phyloP scores from a whole-genome alignment of 2,113 vertebrate species.

The Prinia subflava region DNA sequence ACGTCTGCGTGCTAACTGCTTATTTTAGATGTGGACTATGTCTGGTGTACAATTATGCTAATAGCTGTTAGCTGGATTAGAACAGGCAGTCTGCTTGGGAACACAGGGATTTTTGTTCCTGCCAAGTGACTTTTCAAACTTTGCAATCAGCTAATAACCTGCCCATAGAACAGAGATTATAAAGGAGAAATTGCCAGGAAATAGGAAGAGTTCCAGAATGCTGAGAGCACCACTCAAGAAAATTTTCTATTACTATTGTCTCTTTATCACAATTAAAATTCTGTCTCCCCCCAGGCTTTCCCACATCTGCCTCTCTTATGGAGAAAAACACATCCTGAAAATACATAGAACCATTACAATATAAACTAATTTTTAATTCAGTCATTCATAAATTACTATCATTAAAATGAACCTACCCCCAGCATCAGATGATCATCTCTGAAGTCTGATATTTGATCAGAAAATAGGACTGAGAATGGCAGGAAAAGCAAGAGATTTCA shows the following conservation, averaged over 20 bases:
- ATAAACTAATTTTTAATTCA: not conserved
- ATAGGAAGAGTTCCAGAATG: not conserved
- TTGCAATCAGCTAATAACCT: conserved; percentile 6
- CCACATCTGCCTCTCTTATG: not conserved
- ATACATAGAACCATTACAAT: not conserved
- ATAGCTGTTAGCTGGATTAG: not conserved
- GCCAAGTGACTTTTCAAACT: not conserved
- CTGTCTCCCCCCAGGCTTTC: not conserved
- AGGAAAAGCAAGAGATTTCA: not conserved
- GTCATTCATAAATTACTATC: not conserved
- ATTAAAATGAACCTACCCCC: not conserved
- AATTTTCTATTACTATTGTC: not conserved
- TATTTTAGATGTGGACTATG: not conserved
- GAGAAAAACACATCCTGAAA: not conserved
- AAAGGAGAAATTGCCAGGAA: not conserved
- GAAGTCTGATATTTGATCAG: not conserved
- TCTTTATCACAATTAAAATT: not conserved
- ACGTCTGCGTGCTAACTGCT: not conserved
- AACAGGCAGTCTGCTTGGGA: not conserved
- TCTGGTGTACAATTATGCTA: not conserved
- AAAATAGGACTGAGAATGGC: not conserved
- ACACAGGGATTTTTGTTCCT: not conserved
- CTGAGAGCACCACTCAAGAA: not conserved
- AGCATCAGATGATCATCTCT: not conserved
- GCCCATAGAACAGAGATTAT: not conserved